These are phyloP conservation scores for Xiphorhynchus erythropygius DNA, from an alignment of 2,797 vertebrate species.

Conservation along the genomic window DNA sequence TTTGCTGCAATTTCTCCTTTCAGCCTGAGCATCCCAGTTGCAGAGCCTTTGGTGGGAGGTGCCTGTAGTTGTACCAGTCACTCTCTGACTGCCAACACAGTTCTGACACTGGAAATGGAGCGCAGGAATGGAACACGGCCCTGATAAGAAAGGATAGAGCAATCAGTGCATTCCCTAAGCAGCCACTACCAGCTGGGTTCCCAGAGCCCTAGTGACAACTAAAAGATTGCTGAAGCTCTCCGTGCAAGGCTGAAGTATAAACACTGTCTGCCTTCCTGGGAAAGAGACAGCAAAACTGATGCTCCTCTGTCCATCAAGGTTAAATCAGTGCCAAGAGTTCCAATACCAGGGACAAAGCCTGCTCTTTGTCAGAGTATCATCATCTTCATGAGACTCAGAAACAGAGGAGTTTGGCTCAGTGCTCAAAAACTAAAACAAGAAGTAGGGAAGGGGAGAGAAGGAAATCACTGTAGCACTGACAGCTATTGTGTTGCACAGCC, in stretches of 20 bases:
- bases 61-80: fast-evolving
- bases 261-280: neutral
- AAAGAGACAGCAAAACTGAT: neutral
- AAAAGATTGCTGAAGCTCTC: neutral
- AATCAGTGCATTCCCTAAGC: neutral
- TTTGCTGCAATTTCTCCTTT: neutral
- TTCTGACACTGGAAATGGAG: neutral
- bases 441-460: neutral
- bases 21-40: neutral
- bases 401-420: neutral
- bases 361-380: neutral
- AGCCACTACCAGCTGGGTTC: neutral
- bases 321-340: neutral
- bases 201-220: neutral
- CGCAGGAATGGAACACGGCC: neutral
- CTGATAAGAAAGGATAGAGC: neutral
- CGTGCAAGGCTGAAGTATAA: neutral
- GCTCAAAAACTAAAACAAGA: neutral
- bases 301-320: neutral
- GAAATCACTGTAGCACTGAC: neutral
- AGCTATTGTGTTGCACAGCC: neutral
- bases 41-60: neutral
- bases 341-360: neutral
- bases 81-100: neutral
- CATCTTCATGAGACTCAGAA: neutral